Percentiles rank a stretch among this genome's conserved stretches.
phyloP scores from a whole-genome alignment of 1,140 invertebrate species.

The Camponotus vicinus region DNA sequence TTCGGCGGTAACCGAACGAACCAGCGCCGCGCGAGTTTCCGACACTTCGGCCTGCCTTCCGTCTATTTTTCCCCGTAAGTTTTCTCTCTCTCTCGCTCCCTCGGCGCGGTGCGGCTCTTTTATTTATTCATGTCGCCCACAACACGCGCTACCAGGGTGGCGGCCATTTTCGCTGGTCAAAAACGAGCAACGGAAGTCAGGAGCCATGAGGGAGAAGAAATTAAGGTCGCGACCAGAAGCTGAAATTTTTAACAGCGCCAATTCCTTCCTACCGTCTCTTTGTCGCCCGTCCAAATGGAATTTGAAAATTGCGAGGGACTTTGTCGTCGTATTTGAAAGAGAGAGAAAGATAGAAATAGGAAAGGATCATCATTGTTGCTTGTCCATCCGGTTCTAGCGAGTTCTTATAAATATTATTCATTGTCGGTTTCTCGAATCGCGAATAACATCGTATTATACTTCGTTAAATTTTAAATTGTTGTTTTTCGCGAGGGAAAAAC shows the following conservation, averaged over 20 bases:
- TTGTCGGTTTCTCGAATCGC: background rate
- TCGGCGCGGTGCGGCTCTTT: slow-evolving; percentile 18
- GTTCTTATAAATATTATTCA: background rate
- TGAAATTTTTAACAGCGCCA: slow-evolving; percentile 64
- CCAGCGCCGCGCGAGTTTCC: slow-evolving; percentile 30
- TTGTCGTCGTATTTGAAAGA: background rate
- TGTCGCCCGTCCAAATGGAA: slow-evolving; percentile 48
- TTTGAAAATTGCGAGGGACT: slow-evolving; percentile 50
- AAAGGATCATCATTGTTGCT: background rate
- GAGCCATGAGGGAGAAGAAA: slow-evolving; percentile 57
- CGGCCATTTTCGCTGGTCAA: slow-evolving; percentile 65
- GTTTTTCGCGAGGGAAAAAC: background rate
- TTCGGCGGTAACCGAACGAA: slow-evolving; percentile 63
- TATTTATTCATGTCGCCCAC: slow-evolving; percentile 70
- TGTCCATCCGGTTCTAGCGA: background rate
- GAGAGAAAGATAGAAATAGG: slow-evolving; percentile 12
- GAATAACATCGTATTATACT: slow-evolving; percentile 10
- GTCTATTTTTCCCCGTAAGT: slow-evolving; percentile 34
- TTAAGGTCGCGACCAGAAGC: slow-evolving; percentile 66
- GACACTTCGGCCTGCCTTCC: slow-evolving; percentile 34
- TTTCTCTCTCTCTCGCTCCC: background rate
- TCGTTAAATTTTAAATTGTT: slow-evolving; percentile 30
- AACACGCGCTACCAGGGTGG: slow-evolving; percentile 48
- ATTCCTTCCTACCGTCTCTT: slow-evolving; percentile 50
- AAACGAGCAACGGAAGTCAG: slow-evolving; percentile 58